A percentile compares a stretch with the other conserved stretches of the same genome.
These are phyloP conservation scores for Hippocampus abdominalis DNA, from an alignment of 2,113 vertebrate genomes.

Conservation along the genomic window DNA sequence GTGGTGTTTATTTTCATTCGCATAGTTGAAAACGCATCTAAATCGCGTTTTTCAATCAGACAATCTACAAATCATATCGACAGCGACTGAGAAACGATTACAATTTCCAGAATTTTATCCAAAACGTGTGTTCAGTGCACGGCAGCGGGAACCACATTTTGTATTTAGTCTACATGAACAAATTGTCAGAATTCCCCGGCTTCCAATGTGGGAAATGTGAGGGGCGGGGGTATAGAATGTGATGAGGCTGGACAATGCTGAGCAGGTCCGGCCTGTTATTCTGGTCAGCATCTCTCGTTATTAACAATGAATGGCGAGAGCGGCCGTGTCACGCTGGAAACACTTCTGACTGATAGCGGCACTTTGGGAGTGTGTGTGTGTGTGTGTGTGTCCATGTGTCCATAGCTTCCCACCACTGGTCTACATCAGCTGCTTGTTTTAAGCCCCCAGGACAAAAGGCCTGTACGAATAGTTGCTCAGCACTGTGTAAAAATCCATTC, in stretches of 20 bases:
- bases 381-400: slow-evolving; percentile 22
- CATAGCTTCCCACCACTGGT: slow-evolving; percentile 72
- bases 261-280: slow-evolving; percentile 66
- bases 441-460: slow-evolving; percentile 73
- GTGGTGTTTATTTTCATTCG: no score
- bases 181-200: slow-evolving; percentile 25
- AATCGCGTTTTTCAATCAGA: background rate
- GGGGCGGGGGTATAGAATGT: slow-evolving; percentile 60
- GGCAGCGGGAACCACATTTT: no score
- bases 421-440: slow-evolving; percentile 63
- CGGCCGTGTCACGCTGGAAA: slow-evolving; percentile 62
- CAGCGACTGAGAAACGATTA: background rate
- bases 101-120: no score
- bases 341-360: slow-evolving; percentile 35
- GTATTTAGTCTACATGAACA: background rate
- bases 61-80: background rate
- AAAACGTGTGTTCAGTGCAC: no score
- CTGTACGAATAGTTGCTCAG: slow-evolving; percentile 61
- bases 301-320: slow-evolving; percentile 71
- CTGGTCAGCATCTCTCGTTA: slow-evolving; percentile 75
- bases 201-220: slow-evolving; percentile 31
- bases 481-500: slow-evolving; percentile 62
- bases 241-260: slow-evolving; percentile 78
- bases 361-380: background rate
- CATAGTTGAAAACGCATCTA: no score